phyloP scores from a whole-genome alignment of 2,113 vertebrate species.

The Mixornis gularis region DNA sequence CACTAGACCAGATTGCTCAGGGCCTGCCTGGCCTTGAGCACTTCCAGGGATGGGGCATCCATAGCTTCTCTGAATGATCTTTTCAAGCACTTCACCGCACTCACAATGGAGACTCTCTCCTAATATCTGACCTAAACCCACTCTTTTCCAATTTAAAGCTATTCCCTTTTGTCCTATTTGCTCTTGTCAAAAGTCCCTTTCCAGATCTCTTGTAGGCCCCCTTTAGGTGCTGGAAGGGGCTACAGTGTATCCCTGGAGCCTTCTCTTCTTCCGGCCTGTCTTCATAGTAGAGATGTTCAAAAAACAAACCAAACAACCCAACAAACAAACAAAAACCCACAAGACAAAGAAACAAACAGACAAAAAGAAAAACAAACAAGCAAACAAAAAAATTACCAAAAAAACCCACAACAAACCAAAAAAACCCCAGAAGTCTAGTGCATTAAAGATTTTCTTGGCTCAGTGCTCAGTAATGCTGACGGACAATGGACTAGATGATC shows the following conservation, averaged over 20 bases:
- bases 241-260: background rate
- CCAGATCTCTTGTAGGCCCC: background rate
- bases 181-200: background rate
- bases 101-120: background rate
- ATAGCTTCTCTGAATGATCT: background rate
- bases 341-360: background rate
- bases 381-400: background rate
- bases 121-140: background rate
- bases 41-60: background rate
- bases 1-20: background rate
- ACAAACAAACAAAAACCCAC: no score
- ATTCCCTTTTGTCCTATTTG: background rate
- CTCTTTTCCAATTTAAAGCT: background rate
- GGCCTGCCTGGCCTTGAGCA: background rate
- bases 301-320: background rate
- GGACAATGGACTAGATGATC: background rate
- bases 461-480: background rate
- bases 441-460: background rate
- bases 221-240: background rate
- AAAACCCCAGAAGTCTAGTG: background rate
- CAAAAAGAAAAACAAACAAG: background rate
- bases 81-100: background rate
- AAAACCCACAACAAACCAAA: no score
- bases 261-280: background rate
- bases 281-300: background rate